Base-by-base conservation (phyloP, 2,797 vertebrate species). In the Bradypodion pumilum region DNA sequence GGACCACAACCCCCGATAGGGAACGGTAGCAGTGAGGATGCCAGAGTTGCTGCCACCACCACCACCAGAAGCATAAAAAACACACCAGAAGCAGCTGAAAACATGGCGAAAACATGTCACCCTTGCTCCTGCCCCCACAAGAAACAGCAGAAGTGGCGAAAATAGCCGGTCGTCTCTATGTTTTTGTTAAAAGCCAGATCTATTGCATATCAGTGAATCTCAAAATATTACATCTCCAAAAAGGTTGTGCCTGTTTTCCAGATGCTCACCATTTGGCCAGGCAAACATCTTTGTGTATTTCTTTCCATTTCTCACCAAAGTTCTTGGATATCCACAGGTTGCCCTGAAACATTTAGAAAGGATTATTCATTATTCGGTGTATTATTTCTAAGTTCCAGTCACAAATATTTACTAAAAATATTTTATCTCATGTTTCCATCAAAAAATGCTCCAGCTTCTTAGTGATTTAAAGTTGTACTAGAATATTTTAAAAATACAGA, bases 241-340 rank as follows among this genome's bases (percentile, higher is more conserved):
- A 49, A 74, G 56, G 88, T 70, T 10, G 62, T 66, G 66, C 59
- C 78, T 84, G 74, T 82, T 92, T 74, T 85, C 90, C 69, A 60
- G 32, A 74, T 94, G 90, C 97, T 98, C 95, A 99, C 98, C 98
- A 99, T 96, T 98, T 99, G 84, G 97, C 96, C 92, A 98, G 92
- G 92, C 98, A 99, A 84, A 98, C 98, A 75, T 92, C 96, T 90
- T 95, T 94, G 65, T 98, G 96, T 91, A 98, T 95, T 93, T 97
- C 96, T 85, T 87, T 95, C 98, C 98, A 99, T 73, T 75, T 96
- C 80, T 52, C 92, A 40, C 98, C 98, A 85, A 98, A 97, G 93
- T 98, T 95, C 92, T 95, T 95, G 81, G 98, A 98, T 88, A 99
- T 85, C 98, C 98, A 99, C 85, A 99, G 95, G 70, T 97, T 96